Base-by-base conservation (phyloP, 2,888 invertebrate genomes). In the Drosophila mettleri region DNA sequence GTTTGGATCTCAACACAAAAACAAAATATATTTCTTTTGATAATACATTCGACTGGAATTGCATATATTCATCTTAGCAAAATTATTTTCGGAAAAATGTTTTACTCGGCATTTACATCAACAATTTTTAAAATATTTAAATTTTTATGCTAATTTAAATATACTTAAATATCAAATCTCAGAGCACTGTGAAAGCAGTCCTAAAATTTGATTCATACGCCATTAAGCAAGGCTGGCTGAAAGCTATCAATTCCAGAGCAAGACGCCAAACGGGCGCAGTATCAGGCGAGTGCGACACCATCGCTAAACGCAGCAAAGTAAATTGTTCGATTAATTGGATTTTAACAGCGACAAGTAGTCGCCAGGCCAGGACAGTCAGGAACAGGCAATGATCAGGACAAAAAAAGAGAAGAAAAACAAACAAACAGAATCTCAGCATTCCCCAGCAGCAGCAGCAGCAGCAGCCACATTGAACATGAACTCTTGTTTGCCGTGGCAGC, bases 321-420 rank as follows among this genome's bases (percentile, higher is more conserved):
- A 86, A 86, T 86, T 86, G 85, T 86, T 86, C 85, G 88, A 86
- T 86, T 86, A 86, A 86, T 86, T 86, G 85, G 85, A 86, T 86
- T 86, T 86, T 86, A 86, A 86, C 87, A 88, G 88, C 87, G 85
- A 84, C 88, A 86, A 86, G 88, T 81, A 88, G 88, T 79, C 78
- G 76, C 84, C 80, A 64, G 67, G 59, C 59, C 77, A 74, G 72
- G 62, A 60, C 52, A 20, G 49, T 9, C 34, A 16, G 34, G 34
- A 66, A 48, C 73, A 54, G 52, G 31, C 63, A 57, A 31, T 57
- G 57, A 67, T 57, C 45, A 55, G 66, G 36, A 20, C 57, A 72
- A 69, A 48, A 16, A 38, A 43, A 39, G 53, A 38, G 36, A 34
- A 39, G 63, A 58, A 20, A 48, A 60, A 69, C 9, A 18, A 10